Evolutionary conservation across 2,797 vertebrate genomes (phyloP).

Genomic region (Cossypha heuglini): DNA sequence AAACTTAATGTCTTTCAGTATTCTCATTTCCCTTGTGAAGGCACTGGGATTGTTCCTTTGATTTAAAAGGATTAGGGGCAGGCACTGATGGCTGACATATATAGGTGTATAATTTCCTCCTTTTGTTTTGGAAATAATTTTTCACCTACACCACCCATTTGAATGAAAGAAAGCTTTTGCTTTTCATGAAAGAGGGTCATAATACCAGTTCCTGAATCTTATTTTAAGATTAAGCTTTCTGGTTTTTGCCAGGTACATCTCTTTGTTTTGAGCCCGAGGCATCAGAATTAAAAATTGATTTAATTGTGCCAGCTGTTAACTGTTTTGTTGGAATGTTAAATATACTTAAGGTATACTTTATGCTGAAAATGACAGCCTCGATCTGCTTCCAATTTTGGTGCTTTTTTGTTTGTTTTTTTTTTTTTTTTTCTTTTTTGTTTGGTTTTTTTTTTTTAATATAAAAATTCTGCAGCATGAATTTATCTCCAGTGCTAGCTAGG

Average conservation of each 20-base stretch:
- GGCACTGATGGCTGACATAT: neutral
- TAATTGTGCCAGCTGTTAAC: neutral
- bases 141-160: neutral
- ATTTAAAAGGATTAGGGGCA: neutral
- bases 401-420: no score
- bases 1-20: neutral
- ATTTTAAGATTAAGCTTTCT: neutral
- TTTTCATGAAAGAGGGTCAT: neutral
- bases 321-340: neutral
- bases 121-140: neutral
- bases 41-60: neutral
- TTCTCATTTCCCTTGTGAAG: neutral
- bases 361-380: neutral
- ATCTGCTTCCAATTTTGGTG: neutral
- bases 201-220: neutral
- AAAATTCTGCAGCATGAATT: neutral
- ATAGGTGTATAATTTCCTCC: neutral
- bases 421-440: neutral
- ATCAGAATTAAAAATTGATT: neutral
- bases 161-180: neutral
- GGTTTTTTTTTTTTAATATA: neutral
- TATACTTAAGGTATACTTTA: neutral
- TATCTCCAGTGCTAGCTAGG: neutral
- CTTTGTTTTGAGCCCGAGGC: accelerated
- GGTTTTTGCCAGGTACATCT: neutral